Conservation (phyloP, 1,140 invertebrate species). For the Homalodisca vitripennis region DNA sequence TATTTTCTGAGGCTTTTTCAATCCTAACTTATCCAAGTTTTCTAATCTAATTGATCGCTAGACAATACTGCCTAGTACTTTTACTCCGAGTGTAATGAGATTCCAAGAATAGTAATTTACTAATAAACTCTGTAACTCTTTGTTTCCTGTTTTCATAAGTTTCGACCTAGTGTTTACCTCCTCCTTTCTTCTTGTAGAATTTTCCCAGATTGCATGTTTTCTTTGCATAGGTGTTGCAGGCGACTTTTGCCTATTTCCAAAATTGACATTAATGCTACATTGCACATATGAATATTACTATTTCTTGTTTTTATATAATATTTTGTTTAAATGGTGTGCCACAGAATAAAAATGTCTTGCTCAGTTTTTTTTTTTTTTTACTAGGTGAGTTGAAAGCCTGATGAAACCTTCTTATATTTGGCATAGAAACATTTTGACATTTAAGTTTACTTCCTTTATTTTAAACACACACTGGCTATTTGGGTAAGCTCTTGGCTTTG, state of each 20-base stretch:
- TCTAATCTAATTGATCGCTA: background rate
- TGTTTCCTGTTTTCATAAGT: background rate
- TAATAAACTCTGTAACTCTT: background rate
- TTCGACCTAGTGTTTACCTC: background rate
- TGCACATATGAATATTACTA: background rate
- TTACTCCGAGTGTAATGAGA: background rate
- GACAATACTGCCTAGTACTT: background rate
- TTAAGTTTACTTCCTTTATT: too few species aligned
- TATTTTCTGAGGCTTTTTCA: background rate
- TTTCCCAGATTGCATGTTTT: background rate
- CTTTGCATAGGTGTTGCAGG: background rate
- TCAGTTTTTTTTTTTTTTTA: too few species aligned
- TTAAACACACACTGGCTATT: too few species aligned
- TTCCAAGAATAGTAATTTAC: background rate
- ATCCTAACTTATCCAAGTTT: background rate
- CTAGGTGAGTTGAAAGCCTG: too few species aligned
- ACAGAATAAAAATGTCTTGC: too few species aligned
- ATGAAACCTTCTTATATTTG: too few species aligned
- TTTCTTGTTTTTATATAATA: background rate
- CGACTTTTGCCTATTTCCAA: background rate
- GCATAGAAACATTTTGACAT: too few species aligned
- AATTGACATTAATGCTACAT: background rate
- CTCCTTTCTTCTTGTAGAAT: background rate
- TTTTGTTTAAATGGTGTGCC: too few species aligned
- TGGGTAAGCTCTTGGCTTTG: too few species aligned